Evolutionary conservation across 1,140 invertebrate genomes (phyloP).

Genomic region (fruit fly (Drosophila melanogaster)): DNA sequence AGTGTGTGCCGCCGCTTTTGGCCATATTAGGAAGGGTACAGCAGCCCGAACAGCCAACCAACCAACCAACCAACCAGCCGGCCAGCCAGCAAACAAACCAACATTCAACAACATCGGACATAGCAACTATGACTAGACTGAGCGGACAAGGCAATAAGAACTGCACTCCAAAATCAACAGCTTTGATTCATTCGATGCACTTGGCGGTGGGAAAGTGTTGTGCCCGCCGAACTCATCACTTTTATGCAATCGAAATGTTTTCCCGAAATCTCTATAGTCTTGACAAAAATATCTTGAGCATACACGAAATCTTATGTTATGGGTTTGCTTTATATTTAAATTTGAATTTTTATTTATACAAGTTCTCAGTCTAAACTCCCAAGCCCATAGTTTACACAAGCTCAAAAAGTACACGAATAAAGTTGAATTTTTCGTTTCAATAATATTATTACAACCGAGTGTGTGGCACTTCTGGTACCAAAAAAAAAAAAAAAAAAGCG

Average conservation of each 20-base stretch:
- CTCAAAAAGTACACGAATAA: neutral
- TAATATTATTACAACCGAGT: slow-evolving; percentile 36
- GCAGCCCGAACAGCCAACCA: slow-evolving; percentile 55
- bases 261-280: too few species aligned
- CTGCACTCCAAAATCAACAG: slow-evolving; percentile 52
- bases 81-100: slow-evolving; percentile 25
- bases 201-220: slow-evolving; percentile 65
- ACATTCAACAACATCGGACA: slow-evolving; percentile 27
- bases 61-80: slow-evolving; percentile 24
- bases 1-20: slow-evolving; percentile 59
- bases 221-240: slow-evolving; percentile 39
- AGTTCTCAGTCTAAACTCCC: too few species aligned
- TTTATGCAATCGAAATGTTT: slow-evolving; percentile 11
- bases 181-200: slow-evolving; percentile 65
- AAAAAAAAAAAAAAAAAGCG: neutral
- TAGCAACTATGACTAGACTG: slow-evolving; percentile 29
- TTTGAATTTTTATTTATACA: too few species aligned
- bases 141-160: slow-evolving; percentile 72
- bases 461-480: slow-evolving; percentile 9
- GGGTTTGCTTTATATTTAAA: too few species aligned
- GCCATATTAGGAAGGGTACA: slow-evolving; percentile 80
- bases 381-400: neutral
- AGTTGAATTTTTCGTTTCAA: slow-evolving; percentile 1
- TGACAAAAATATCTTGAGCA: too few species aligned
- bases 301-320: neutral